Evolutionary conservation across 2,888 invertebrate species (phyloP), one percentile per base, ranked within the genome.

Genomic region (Eupithecia abbreviata): DNA sequence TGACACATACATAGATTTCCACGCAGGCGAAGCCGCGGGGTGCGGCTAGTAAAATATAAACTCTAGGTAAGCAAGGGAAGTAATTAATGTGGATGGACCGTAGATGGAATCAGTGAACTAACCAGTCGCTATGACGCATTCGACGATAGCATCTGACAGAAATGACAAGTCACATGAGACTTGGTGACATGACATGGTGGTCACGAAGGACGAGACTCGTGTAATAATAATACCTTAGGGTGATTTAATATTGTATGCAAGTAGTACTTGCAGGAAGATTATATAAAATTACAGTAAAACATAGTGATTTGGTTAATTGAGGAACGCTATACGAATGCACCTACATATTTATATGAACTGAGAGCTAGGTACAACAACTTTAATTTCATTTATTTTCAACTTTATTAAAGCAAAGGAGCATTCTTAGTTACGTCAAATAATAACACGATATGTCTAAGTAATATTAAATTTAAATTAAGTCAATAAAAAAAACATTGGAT

Each of bases 71-170:
- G 18, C 30, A n/a, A n/a, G n/a, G n/a, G 62, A 30, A 62, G 62
- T 62, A 62, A 62, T 62, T 62, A 12, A 10, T 12, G 62, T 12
- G 30, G 62, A 30, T 58, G 62, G 30, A 62, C 62, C 62, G 30
- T 62, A 62, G 62, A 62, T 62, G 30, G 62, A 30, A 62, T 62
- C 62, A 30, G 62, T 62, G 12, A 62, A 30, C 62, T 62, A 30
- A 62, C 62, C 30, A 62, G 62, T 62, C 30, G 30, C 62, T 62
- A 30, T 62, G 62, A 62, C 62, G 62, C 62, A 62, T 12, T 1
- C 62, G 30, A 30, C 62, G 62, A 62, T 62, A 62, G 62, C 30
- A 62, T 62, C 62, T 62, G 62, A 62, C 62, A 30, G 18, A 30
- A 30, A 12, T 62, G 62, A 30, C 62, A 62, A 12, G 62, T 30